Base-by-base conservation (phyloP, 2,888 invertebrate genomes). In the Lasioglossum calceatum region DNA sequence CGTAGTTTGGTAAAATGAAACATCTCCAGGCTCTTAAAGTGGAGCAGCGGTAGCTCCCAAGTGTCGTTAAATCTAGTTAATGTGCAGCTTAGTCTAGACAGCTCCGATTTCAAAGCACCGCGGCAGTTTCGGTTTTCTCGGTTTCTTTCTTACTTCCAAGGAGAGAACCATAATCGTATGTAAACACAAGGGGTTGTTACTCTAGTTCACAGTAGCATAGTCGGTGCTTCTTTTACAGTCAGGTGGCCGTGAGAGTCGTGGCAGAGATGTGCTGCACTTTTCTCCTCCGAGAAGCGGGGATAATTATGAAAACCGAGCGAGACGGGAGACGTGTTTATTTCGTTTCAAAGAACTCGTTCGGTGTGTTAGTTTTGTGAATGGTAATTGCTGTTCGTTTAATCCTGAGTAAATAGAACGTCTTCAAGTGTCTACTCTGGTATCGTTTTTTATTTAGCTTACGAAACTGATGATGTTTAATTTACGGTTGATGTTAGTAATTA, bases 51-150 rank as follows among this genome's bases (percentile, higher is more conserved):
- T 14, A 76, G 79, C 76, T 39, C 73, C 19, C 50, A 54, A 73
- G 27, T 76, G 39, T 87, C 85, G 72, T 89, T 86, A 88, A 87
- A 86, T 81, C 71, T 78, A 64, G 75, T 75, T 82, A 87, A 88
- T 79, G 83, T 47, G 86, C 50, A 12, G 12, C 67, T 32, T 72
- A 79, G 86, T 81, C 79, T 77, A 84, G 87, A 88, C 85, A 32
- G 84, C 86, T 91, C 88, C 67, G 47, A 67, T 91, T 87, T 91
- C 90, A 87, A 91, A 91, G 87, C 58, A 76, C 82, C 77, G 77
- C 39, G 36, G 42, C 54, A 39, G 61, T 54, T 27, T 73, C 70
- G 27, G 36, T 54, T 71, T 19, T 70, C 36, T 74, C 73, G 71
- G 47, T 61, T 84, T 74, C 42, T 72, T 82, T 85, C 77, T n/a